phyloP scores from a whole-genome alignment of 2,888 invertebrate genomes.

The Hydropsyche betteni region DNA sequence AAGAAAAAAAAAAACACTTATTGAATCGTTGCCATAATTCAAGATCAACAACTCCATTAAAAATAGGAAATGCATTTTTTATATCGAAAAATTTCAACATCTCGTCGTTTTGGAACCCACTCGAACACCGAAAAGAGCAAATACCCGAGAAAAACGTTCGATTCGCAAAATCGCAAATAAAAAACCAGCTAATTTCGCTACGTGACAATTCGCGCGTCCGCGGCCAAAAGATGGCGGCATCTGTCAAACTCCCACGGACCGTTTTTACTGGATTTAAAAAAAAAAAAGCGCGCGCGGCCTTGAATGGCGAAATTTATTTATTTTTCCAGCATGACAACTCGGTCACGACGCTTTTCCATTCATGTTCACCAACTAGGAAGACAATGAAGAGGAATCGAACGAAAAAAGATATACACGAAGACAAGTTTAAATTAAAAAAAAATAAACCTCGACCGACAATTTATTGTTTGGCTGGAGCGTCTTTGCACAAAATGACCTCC shows the following conservation, averaged over 20 bases:
- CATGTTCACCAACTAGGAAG: not conserved
- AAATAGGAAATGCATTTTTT: too few species aligned
- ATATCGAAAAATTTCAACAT: too few species aligned
- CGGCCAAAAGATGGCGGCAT: not conserved
- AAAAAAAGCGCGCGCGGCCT: not conserved
- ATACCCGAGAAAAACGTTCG: too few species aligned
- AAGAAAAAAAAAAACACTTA: too few species aligned
- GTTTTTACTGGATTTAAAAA: too few species aligned
- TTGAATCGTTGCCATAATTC: too few species aligned
- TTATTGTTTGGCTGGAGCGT: not conserved
- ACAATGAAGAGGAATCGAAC: not conserved
- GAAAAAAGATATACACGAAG: not conserved
- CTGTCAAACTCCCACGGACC: not conserved
- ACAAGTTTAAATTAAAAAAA: not conserved
- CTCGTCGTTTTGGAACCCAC: too few species aligned
- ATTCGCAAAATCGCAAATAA: too few species aligned
- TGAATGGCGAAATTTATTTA: constrained; percentile 12
- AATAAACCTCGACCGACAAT: not conserved
- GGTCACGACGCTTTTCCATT: constrained; percentile 20
- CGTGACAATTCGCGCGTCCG: not conserved
- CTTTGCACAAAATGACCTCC: constrained; percentile 7
- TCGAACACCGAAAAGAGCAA: too few species aligned
- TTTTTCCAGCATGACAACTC: constrained; percentile 16
- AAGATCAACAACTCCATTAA: too few species aligned
- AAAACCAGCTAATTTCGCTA: too few species aligned